phyloP scores from a whole-genome alignment of 2,888 invertebrate genomes.

The Gandaritis pyraliata region DNA sequence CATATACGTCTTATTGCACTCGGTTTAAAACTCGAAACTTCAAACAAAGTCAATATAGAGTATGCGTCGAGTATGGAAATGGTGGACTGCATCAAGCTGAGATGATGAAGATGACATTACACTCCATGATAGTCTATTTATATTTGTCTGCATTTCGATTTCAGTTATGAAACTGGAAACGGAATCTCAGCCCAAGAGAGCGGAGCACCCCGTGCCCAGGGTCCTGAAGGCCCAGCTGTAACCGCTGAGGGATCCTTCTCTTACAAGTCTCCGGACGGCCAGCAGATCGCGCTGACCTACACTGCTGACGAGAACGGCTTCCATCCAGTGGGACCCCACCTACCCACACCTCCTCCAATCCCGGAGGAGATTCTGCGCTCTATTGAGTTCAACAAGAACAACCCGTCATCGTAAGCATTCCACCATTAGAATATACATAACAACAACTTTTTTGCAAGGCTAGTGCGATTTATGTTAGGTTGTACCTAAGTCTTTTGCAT shows the following conservation, averaged over 20 bases:
- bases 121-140: no score
- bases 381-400: constrained; percentile 77
- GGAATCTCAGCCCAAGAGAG: constrained; percentile 86
- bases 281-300: constrained; percentile 86
- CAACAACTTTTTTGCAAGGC: no score
- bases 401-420: constrained; percentile 73
- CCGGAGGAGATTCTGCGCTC: constrained; percentile 82
- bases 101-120: no score
- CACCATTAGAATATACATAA: background rate
- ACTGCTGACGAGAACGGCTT: constrained; percentile 90
- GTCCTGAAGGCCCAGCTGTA: constrained; percentile 80
- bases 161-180: constrained; percentile 87
- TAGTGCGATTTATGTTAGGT: no score
- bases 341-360: constrained; percentile 85
- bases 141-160: background rate
- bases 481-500: no score
- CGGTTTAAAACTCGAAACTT: no score
- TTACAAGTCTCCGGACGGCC: constrained; percentile 87
- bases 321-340: constrained; percentile 86
- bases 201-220: constrained; percentile 82
- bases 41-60: no score
- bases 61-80: no score
- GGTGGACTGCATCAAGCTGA: no score
- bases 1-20: no score
- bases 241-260: constrained; percentile 87